Percentiles rank a stretch among this genome's conserved stretches.
phyloP scores from a whole-genome alignment of 2,888 invertebrate species.

The Pterobdella sp. region DNA sequence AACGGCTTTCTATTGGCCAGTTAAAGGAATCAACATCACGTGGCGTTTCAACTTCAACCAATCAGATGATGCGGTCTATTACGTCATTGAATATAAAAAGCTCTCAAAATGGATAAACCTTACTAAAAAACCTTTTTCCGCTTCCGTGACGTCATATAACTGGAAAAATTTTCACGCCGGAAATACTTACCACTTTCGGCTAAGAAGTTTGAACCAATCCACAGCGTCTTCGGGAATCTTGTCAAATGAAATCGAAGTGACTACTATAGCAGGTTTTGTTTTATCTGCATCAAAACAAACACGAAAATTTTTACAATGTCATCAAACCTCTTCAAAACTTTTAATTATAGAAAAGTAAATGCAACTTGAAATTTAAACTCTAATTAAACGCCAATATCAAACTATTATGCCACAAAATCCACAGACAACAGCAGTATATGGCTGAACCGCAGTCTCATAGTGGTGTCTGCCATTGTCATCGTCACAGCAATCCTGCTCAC shows the following conservation, averaged over 20 bases:
- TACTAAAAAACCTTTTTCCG: not conserved
- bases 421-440: not conserved
- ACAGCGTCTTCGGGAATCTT: not conserved
- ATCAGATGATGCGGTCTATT: not conserved
- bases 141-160: slow-evolving; percentile 9
- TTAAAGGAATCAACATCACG: slow-evolving; percentile 3
- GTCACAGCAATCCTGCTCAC: not conserved
- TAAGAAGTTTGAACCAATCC: not conserved
- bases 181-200: not conserved
- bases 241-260: not conserved
- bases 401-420: too few species aligned
- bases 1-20: slow-evolving; percentile 1
- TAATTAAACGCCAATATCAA: too few species aligned
- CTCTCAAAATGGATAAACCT: not conserved
- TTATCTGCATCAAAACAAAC: too few species aligned
- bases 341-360: not conserved
- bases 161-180: not conserved
- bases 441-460: not conserved
- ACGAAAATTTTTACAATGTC: too few species aligned
- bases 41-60: not conserved
- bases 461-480: not conserved
- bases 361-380: too few species aligned
- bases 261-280: not conserved
- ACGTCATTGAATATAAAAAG: slow-evolving; percentile 7
- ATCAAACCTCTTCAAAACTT: too few species aligned